Evolutionary conservation across 2,888 invertebrate genomes (phyloP).

Genomic region (Argyra leucocephala): DNA sequence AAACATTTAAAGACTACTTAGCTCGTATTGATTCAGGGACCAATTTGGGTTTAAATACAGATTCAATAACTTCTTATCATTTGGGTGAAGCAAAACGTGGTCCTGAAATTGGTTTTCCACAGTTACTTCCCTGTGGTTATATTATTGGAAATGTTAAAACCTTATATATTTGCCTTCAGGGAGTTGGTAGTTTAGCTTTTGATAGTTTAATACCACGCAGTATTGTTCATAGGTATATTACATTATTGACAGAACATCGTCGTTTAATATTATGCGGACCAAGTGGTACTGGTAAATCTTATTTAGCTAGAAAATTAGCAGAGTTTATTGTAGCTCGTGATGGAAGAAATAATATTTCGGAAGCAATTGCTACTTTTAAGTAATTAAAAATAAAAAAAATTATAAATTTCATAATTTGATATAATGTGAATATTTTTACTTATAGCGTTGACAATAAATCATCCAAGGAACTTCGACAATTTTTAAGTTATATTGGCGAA

Average conservation of each 20-base stretch:
- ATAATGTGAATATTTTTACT: conserved; percentile 18
- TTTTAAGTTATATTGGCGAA: conserved; percentile 84
- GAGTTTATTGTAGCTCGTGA: conserved; percentile 82
- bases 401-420: conserved; percentile 8
- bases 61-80: conserved; percentile 88
- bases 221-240: conserved; percentile 85
- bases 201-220: conserved; percentile 94
- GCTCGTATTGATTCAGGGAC: conserved; percentile 87
- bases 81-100: conserved; percentile 80
- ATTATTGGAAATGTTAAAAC: conserved; percentile 79
- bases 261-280: conserved; percentile 93
- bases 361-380: conserved; percentile 90
- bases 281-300: conserved; percentile 93
- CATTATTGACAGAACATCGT: conserved; percentile 80
- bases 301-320: conserved; percentile 86
- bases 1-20: conserved; percentile 90
- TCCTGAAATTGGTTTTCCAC: conserved; percentile 73
- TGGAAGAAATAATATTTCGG: conserved; percentile 71
- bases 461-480: conserved; percentile 85
- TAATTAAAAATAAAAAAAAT: conserved; percentile 40
- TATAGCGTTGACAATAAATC: conserved; percentile 85
- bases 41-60: conserved; percentile 70
- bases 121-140: conserved; percentile 86
- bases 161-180: conserved; percentile 80
- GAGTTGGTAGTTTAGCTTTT: conserved; percentile 78